A percentile compares a stretch with the other conserved stretches of the same genome.
Conservation (phyloP, 2,113 vertebrate genomes). For the Ictalurus punctatus region DNA sequence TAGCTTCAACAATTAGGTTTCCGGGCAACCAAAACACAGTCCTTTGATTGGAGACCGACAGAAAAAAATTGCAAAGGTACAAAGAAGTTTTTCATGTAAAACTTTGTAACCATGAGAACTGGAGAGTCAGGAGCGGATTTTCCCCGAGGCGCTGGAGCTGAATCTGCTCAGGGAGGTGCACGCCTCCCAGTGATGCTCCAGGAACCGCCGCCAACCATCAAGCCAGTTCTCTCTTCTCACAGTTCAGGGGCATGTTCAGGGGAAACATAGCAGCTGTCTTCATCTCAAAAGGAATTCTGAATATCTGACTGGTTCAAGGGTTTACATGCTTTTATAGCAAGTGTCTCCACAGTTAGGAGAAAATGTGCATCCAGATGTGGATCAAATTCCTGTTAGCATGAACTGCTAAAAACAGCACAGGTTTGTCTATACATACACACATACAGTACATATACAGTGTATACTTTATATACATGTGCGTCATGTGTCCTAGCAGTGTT, state of each 20-base stretch:
- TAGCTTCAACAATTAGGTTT: neutral
- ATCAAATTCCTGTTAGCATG: neutral
- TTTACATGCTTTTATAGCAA: neutral
- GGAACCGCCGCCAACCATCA: conserved; percentile 4
- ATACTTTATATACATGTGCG: neutral
- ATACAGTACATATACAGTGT: neutral
- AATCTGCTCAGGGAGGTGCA: neutral
- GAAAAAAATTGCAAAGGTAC: neutral
- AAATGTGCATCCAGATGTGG: neutral
- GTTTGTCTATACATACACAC: neutral
- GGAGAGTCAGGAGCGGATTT: conserved; percentile 10
- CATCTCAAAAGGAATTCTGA: neutral
- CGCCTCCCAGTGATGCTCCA: neutral
- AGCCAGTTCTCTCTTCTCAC: neutral
- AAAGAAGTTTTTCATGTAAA: conserved; percentile 12
- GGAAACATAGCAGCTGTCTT: neutral
- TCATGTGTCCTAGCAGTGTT: neutral
- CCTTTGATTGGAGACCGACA: neutral
- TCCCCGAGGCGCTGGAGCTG: conserved; percentile 10
- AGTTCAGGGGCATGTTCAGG: neutral
- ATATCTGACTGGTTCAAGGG: neutral
- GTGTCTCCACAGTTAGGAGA: neutral
- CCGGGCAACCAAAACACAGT: neutral
- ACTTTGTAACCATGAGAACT: conserved; percentile 13
- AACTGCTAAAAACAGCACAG: neutral